Base-by-base conservation (phyloP, 2,888 invertebrate genomes). In the Conops quadrifasciatus region DNA sequence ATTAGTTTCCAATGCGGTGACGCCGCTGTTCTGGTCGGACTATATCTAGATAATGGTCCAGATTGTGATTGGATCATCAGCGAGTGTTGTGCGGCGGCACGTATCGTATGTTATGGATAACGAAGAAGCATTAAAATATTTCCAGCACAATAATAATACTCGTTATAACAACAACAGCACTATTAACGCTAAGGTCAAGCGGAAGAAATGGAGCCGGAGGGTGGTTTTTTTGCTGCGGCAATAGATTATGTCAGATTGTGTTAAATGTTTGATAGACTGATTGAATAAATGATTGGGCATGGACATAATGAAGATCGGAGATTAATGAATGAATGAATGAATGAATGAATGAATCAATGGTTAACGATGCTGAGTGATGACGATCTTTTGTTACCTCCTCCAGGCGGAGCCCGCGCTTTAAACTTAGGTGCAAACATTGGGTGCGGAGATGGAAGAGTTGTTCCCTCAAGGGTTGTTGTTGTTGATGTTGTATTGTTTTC, bases 371-470 rank as follows among this genome's bases (percentile, higher is more conserved):
- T 21, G 15, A 45, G 45, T 16, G 28, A 64, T 47, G 47, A 26
- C 7, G 43, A 36, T 36, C 21, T 68, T 47, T 59, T 24, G 56
- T 82, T 84, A 84, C 84, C 84, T 84, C 83, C 77, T 77, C 83
- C 84, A 69, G 78, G 72, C 60, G 91, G 88, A 80, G 93, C 91
- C 83, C 91, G 92, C 80, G 94, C 94, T 88, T 93, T 94, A 89
- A 94, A 94, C 85, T 91, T 93, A 78, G 94, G 94, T 78, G 90
- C 89, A 84, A 92, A 90, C 91, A 91, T 91, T 87, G 89, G 88
- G n/a, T n/a, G n/a, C 86, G 89, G 88, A 28, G 79, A 75, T 71
- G 74, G 74, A 86, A 77, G 76, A 71, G 77, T 77, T 77, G 91
- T 91, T 91, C 91, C 77, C 89, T 90, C 87, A 76, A 63, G 64